Evolutionary conservation across 1,140 invertebrate genomes (phyloP), one percentile per base, ranked within the genome.

Genomic region (Neodiprion lecontei): DNA sequence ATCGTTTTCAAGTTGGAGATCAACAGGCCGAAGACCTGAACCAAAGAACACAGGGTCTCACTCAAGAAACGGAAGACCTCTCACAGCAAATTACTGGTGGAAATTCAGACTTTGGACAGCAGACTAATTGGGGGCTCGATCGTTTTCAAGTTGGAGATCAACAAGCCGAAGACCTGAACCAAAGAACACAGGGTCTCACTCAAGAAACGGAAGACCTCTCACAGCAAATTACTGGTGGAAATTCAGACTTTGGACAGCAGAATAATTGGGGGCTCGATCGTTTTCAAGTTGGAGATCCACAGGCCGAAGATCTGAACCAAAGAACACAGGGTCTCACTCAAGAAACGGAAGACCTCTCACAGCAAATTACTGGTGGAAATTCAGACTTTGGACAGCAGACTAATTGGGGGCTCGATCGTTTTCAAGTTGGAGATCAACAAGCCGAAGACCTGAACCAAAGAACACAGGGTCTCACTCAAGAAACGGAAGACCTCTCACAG

Each of bases 191-290:
- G 8, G 72, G 61, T 67, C 61, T 67, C 9, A 61, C 53, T 11
- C 74, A 75, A 72, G 71, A 75, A 75, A 75, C 28, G 14, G 48
- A 74, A 7, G 74, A 82, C 77, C 69, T 74, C 7, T 74, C 77
- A 4, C 80, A 81, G 53, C 80, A 81, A 21, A 61, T 28, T 28
- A 69, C 23, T 3, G 40, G 65, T n/a, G 74, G 72, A n/a, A 68
- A 73, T 11, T 67, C 76, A 1, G 74, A 79, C 49, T 73, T 74
- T 69, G 75, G 69, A 7, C 76, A 76, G 14, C 49, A 78, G 28
- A 53, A 65, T n/a, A 48, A 76, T 65, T 65, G 61, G 61, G 17
- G 17, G 1, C 3, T 65, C 7, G 61, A 17, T 14, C 61, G 17
- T 14, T 17, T 17, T 14, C 48, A 70, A n/a, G 17, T 49, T 73